Evolutionary conservation across 2,113 vertebrate species (phyloP), one percentile per base, ranked within the genome.

Genomic region (Trematomus loennbergii): DNA sequence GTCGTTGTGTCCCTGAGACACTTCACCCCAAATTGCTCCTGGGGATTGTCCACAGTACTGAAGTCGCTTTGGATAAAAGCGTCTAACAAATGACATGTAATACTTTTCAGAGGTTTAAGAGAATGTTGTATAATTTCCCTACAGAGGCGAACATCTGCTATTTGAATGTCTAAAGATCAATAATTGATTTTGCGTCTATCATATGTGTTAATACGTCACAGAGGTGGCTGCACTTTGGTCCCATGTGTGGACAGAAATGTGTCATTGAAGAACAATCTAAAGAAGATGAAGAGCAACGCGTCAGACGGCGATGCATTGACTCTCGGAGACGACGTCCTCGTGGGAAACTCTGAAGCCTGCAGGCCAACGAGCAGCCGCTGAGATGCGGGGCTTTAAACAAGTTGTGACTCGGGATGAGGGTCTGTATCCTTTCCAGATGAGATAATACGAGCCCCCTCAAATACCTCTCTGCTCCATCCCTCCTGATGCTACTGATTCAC

Each of bases 361-460:
- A 82, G 92, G 92, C 86, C 87, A 63, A 48, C 74, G 25, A 61
- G 66, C 64, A 76, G 78, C 75, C 69, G 45, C 83, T 79, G 78
- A 86, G 89, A 79, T 88, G 72, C 29, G 59, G 70, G 61, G 81
- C 68, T 82, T 69, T 33, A 57, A 85, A 82, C 92, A 86, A 87
- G 92, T 92, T 50, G 69, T 4, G 61, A 86, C 88, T 66, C 72
- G 87, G 85, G 79, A 74, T 53, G 57, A 84, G 70, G 61, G 73
- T 82, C 77, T 50, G 74, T 87, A 83, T 91, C 92, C 73, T 87
- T 90, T 87, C 73, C 83, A 87, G 55, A 88, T 91, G 90, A 91
- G 88, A 90, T 90, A 85, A 89, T 67, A 55, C 25, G 0, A 81
- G 54, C n/a, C 22, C 22, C 70, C 74, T 83, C 49, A 85, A 79